These are phyloP conservation scores for Chlamydotis undulata DNA, from an alignment of 2,113 vertebrate genomes.

Conservation along the genomic window DNA sequence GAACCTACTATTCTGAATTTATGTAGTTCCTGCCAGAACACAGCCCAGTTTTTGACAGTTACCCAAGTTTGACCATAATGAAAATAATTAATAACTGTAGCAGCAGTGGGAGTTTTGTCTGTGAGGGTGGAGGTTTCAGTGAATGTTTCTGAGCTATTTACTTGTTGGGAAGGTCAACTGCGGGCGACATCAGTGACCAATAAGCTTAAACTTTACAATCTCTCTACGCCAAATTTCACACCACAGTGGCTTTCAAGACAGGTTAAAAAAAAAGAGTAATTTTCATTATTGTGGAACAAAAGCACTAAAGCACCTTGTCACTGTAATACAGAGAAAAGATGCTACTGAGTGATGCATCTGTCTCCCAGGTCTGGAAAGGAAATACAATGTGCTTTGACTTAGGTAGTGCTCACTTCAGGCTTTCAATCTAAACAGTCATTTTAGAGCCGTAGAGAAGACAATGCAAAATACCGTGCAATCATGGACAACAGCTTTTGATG, in stretches of 20 bases:
- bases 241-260: not conserved
- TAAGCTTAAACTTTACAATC: not conserved
- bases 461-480: not conserved
- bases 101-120: not conserved
- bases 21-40: not conserved
- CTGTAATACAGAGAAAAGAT: not conserved
- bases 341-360: not conserved
- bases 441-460: slow-evolving; percentile 12
- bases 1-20: not conserved
- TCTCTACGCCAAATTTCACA: not conserved
- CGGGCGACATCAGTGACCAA: accelerated
- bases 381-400: not conserved
- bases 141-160: not conserved
- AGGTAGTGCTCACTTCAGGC: not conserved
- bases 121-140: not conserved
- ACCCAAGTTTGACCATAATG: not conserved
- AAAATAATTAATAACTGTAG: not conserved
- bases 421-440: slow-evolving; percentile 30
- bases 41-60: not conserved
- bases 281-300: slow-evolving; percentile 37
- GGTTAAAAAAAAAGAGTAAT: not conserved
- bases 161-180: not conserved
- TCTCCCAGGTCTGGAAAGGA: not conserved
- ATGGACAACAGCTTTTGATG: not conserved
- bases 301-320: not conserved